Evolutionary conservation across 2,797 vertebrate genomes (phyloP).

Genomic region (Sitta carolinensis): DNA sequence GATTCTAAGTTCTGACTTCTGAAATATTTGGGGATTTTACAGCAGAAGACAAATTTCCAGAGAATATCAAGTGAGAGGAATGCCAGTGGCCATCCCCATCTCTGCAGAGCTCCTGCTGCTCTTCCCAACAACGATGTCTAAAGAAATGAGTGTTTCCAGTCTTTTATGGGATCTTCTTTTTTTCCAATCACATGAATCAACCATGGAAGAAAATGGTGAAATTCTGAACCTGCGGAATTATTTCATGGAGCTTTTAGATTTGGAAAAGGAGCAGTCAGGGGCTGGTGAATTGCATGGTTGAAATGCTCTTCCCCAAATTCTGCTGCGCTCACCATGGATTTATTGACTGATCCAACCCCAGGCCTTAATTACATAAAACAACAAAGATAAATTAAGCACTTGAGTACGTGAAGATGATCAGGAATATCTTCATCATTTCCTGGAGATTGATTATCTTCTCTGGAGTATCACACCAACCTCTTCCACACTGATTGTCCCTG

Average conservation of each 20-base stretch:
- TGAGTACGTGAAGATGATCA: not conserved
- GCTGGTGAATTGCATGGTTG: not conserved
- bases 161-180: not conserved
- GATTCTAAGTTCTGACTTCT: not conserved
- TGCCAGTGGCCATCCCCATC: not conserved
- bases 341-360: slow-evolving; percentile 28
- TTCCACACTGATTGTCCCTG: not conserved
- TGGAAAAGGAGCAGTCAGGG: not conserved
- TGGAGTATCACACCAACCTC: not conserved
- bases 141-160: not conserved
- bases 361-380: slow-evolving; percentile 11
- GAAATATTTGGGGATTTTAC: not conserved
- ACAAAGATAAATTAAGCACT: slow-evolving; percentile 18
- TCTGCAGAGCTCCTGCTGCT: not conserved
- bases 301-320: not conserved
- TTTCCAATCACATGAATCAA: not conserved
- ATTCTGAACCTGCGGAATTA: not conserved
- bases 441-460: slow-evolving; percentile 13
- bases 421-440: slow-evolving; percentile 4
- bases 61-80: not conserved
- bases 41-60: not conserved
- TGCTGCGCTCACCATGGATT: not conserved
- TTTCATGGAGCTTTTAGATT: not conserved
- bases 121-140: not conserved
- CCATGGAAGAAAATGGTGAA: not conserved